Percentiles rank a stretch among this genome's conserved stretches.
phyloP scores from a whole-genome alignment of 2,113 vertebrate genomes.

The Crypturellus undulatus region DNA sequence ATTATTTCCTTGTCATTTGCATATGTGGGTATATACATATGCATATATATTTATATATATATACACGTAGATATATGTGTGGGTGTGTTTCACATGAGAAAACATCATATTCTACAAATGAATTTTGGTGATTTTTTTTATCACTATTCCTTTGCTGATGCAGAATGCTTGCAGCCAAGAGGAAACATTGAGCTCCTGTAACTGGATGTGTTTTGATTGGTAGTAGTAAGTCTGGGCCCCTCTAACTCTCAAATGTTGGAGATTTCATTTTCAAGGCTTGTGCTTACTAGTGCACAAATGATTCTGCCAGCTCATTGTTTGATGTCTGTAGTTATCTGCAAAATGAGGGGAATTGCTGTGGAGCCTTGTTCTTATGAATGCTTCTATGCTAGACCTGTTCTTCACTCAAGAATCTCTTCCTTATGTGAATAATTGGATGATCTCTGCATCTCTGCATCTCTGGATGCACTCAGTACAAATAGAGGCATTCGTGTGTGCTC shows the following conservation, averaged over 20 bases:
- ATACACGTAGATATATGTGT: background rate
- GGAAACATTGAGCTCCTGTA: background rate
- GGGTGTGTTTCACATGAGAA: background rate
- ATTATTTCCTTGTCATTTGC: background rate
- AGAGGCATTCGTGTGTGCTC: background rate
- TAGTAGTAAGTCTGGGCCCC: background rate
- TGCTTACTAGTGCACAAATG: background rate
- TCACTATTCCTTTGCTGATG: background rate
- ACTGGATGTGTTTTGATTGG: background rate
- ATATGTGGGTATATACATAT: background rate
- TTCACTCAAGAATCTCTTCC: background rate
- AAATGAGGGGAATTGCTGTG: background rate
- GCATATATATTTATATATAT: background rate
- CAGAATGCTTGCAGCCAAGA: background rate
- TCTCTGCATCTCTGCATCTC: too few relatives aligned
- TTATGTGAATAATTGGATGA: background rate
- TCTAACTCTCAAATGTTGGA: background rate
- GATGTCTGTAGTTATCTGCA: background rate
- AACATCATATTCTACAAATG: background rate
- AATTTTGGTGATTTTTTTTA: background rate
- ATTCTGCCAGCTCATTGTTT: background rate
- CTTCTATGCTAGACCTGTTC: background rate
- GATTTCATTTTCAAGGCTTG: background rate
- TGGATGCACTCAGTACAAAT: background rate
- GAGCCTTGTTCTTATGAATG: background rate